Conservation (phyloP, 1,140 invertebrate species). For the Drosophila carrolli region DNA sequence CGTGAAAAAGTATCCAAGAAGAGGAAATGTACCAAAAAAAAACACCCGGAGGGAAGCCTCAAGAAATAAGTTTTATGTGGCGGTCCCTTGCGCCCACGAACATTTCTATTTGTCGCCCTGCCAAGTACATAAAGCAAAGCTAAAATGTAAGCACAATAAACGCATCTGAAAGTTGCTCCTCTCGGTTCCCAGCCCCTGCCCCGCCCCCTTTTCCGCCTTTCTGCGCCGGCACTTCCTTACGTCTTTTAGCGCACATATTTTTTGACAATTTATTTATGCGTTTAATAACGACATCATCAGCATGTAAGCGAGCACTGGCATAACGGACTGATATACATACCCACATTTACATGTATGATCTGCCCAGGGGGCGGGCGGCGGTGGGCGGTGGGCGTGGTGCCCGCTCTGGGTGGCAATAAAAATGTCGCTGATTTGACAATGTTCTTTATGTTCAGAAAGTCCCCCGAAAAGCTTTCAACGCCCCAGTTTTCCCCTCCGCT, state of each 20-base stretch:
- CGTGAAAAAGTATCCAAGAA: conserved; percentile 24
- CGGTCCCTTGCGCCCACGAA: conserved; percentile 10
- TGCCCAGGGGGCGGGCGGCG: conserved; percentile 9
- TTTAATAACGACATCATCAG: conserved; percentile 83
- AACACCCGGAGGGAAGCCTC: conserved; percentile 2
- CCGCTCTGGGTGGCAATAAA: conserved; percentile 62
- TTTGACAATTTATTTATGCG: conserved; percentile 81
- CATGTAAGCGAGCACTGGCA: conserved; percentile 55
- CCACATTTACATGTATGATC: conserved; percentile 19
- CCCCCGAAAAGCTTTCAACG: conserved; percentile 39
- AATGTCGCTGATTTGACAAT: conserved; percentile 83
- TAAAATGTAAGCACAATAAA: conserved; percentile 48
- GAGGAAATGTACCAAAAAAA: conserved; percentile 53
- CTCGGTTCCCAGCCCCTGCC: neutral
- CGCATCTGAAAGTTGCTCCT: conserved; percentile 41
- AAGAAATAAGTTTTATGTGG: conserved; percentile 34
- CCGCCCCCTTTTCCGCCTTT: conserved; percentile 4
- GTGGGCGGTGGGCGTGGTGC: neutral
- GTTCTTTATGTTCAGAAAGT: conserved; percentile 65
- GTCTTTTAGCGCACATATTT: conserved; percentile 40
- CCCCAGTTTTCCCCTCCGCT: conserved; percentile 3
- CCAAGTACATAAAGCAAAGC: conserved; percentile 48
- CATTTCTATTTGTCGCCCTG: conserved; percentile 47
- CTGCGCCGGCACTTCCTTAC: conserved; percentile 3
- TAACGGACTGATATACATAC: conserved; percentile 31